Conservation (phyloP, 2,113 vertebrate genomes). For the Anarhynchus alexandrinus region DNA sequence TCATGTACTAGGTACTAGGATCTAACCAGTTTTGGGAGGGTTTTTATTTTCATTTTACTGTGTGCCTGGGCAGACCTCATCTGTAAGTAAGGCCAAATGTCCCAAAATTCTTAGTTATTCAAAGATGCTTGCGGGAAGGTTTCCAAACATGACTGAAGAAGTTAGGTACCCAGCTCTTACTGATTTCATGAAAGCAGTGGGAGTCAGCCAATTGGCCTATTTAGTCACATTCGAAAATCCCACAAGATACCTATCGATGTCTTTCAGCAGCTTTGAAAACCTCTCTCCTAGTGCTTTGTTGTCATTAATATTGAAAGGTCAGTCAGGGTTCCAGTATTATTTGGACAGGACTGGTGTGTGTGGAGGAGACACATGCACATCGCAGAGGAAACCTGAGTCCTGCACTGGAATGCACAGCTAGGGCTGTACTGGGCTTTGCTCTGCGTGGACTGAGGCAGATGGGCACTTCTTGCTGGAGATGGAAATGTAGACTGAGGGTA, state of each 20-base stretch:
- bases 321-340: constrained; percentile 28
- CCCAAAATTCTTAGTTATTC: not conserved
- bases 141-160: not conserved
- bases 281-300: constrained; percentile 11
- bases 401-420: not conserved
- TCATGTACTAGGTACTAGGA: not conserved
- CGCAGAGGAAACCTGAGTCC: constrained; percentile 32
- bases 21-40: not conserved
- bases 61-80: not conserved
- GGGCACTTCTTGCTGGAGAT: not conserved
- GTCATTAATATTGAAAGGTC: constrained; percentile 53
- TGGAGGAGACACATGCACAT: constrained; percentile 39
- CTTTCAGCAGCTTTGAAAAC: constrained; percentile 13
- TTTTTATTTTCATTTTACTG: not conserved
- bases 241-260: not conserved
- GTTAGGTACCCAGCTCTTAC: not conserved
- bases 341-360: constrained; percentile 14
- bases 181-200: constrained; percentile 16
- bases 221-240: constrained; percentile 1
- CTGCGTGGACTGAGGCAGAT: not conserved
- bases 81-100: not conserved
- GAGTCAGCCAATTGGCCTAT: not conserved
- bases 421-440: not conserved
- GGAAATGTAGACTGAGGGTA: not conserved
- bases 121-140: not conserved